Percentiles rank a stretch among this genome's conserved stretches.
phyloP scores from a whole-genome alignment of 2,797 vertebrate genomes.

The Pipistrellus pipistrellus region DNA sequence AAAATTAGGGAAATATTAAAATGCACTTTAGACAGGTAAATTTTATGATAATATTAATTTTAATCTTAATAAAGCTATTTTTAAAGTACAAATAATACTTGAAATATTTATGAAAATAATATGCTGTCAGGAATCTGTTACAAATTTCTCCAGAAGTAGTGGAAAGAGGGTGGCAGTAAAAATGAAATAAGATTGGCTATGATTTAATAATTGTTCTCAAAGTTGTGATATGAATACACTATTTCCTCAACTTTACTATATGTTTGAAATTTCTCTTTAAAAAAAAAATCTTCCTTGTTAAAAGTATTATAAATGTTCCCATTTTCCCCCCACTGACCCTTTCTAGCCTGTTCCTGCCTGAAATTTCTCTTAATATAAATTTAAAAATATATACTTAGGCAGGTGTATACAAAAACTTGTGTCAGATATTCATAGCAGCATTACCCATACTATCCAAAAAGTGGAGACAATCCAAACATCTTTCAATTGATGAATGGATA shows the following conservation, averaged over 20 bases:
- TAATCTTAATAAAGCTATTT: not conserved
- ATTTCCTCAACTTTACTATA: not conserved
- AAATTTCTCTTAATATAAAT: not conserved
- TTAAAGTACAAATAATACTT: not conserved
- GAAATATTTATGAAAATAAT: conserved; percentile 32
- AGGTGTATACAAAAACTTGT: not conserved
- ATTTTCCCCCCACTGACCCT: no score
- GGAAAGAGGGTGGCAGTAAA: not conserved
- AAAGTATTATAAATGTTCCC: no score
- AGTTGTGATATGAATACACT: not conserved
- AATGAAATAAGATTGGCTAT: not conserved
- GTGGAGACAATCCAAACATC: not conserved
- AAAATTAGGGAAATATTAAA: not conserved
- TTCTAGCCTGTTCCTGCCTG: not conserved
- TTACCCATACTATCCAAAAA: not conserved
- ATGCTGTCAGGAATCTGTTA: not conserved
- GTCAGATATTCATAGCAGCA: not conserved
- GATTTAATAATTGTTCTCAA: conserved; percentile 17
- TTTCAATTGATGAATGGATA: not conserved
- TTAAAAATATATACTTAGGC: not conserved
- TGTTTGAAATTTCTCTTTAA: not conserved
- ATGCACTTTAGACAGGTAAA: not conserved
- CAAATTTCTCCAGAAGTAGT: not conserved
- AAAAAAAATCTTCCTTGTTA: no score
- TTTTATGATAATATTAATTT: not conserved